These are phyloP conservation scores for Drosophila pruinosa DNA, from an alignment of 1,140 invertebrate genomes.

Conservation along the genomic window DNA sequence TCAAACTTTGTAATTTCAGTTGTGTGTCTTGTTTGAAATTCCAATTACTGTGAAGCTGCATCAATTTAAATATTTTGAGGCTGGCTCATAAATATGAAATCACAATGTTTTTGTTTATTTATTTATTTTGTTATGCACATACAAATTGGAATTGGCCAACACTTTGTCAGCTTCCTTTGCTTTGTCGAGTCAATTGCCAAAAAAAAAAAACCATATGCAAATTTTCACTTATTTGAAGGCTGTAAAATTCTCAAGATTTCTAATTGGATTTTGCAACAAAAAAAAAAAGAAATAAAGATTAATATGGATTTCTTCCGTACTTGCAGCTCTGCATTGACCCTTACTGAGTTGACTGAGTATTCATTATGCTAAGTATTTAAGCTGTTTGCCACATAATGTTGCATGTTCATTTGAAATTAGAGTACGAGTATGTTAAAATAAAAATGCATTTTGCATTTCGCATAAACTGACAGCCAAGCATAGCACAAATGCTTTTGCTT, in stretches of 20 bases:
- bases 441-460: slow-evolving; percentile 46
- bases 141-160: slow-evolving; percentile 41
- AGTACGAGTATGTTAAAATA: too few relatives aligned
- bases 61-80: slow-evolving; percentile 55
- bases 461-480: slow-evolving; percentile 1
- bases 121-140: slow-evolving; percentile 45
- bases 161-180: not conserved
- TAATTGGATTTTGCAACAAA: not conserved
- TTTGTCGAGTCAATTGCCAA: slow-evolving; percentile 19
- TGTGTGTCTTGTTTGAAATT: slow-evolving; percentile 28
- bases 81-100: slow-evolving; percentile 60
- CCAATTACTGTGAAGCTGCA: slow-evolving; percentile 37
- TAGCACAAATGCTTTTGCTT: not conserved
- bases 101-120: slow-evolving; percentile 46
- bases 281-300: not conserved
- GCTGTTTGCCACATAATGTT: slow-evolving; percentile 22
- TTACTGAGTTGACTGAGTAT: too few relatives aligned
- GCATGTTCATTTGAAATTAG: slow-evolving; percentile 59
- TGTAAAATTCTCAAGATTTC: not conserved
- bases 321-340: too few relatives aligned
- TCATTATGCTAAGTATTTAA: slow-evolving; percentile 7
- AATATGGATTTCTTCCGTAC: too few relatives aligned
- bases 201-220: slow-evolving; percentile 12
- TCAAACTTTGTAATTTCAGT: slow-evolving; percentile 51
- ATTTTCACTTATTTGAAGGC: not conserved